Conservation (phyloP, 2,113 vertebrate genomes). For the Erythrocercus mccallii region DNA sequence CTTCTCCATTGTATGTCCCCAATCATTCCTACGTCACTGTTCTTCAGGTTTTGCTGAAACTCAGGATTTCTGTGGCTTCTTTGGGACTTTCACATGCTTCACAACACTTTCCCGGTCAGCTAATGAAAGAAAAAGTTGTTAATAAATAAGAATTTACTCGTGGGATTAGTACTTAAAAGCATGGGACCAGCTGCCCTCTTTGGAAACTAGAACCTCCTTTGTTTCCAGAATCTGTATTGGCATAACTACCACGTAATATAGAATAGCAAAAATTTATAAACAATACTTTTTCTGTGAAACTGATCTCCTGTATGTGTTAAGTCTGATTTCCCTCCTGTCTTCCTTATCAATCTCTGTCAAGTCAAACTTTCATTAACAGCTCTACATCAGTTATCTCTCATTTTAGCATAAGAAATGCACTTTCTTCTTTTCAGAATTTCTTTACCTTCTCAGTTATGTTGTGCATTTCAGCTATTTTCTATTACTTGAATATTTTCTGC, state of each 20-base stretch:
- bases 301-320: not conserved
- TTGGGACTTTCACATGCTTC: not conserved
- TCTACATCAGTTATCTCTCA: not conserved
- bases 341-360: not conserved
- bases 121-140: not conserved
- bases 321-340: not conserved
- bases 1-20: not conserved
- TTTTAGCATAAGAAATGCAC: not conserved
- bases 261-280: not conserved
- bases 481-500: not conserved
- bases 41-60: constrained; percentile 21
- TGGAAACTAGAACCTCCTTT: not conserved
- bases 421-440: not conserved
- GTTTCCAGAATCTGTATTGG: not conserved
- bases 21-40: not conserved
- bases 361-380: not conserved
- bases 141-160: accelerated
- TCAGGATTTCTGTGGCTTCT: not conserved
- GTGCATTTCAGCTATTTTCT: not conserved
- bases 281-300: not conserved
- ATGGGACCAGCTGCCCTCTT: not conserved
- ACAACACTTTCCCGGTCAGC: not conserved
- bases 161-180: not conserved
- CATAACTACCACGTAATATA: accelerated
- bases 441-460: not conserved